phyloP scores from a whole-genome alignment of 1,140 invertebrate genomes.

The Drosophila teissieri region DNA sequence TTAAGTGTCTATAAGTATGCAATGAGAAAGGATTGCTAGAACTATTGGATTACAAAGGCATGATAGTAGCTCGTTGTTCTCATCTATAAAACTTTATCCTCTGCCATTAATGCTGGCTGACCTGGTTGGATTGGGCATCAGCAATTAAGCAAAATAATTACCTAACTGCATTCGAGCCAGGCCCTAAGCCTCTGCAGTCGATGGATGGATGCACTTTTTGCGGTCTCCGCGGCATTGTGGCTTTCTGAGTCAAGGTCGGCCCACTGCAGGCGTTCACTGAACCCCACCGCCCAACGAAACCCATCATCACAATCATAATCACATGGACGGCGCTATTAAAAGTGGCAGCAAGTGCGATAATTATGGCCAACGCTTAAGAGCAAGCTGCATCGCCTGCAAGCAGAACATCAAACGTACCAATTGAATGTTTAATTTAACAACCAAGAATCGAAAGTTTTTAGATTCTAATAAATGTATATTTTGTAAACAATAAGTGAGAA shows the following conservation, averaged over 20 bases:
- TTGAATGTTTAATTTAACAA: conserved; percentile 12
- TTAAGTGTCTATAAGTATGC: too few species aligned
- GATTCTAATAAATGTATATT: background rate
- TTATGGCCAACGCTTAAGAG: conserved; percentile 46
- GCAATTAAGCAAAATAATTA: background rate
- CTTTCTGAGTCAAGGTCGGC: conserved; percentile 65
- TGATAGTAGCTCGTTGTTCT: too few species aligned
- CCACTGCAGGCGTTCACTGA: conserved; percentile 37
- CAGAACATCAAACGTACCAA: background rate
- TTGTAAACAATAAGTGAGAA: too few species aligned
- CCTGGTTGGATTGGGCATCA: background rate
- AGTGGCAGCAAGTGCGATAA: conserved; percentile 57
- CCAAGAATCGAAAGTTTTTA: background rate
- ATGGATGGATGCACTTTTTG: conserved; percentile 37
- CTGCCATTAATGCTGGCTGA: too few species aligned
- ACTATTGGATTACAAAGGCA: too few species aligned
- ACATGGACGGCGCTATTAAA: conserved; percentile 6
- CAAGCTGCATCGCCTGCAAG: background rate
- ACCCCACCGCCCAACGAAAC: conserved; percentile 13
- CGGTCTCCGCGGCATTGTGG: conserved; percentile 59
- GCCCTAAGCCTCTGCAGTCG: conserved; percentile 22
- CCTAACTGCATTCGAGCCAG: background rate
- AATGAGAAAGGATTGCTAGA: too few species aligned
- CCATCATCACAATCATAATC: conserved; percentile 14
- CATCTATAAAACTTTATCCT: too few species aligned